Percentiles rank a stretch among this genome's conserved stretches.
phyloP scores from a whole-genome alignment of 2,797 vertebrate genomes.

The Chelon auratus region DNA sequence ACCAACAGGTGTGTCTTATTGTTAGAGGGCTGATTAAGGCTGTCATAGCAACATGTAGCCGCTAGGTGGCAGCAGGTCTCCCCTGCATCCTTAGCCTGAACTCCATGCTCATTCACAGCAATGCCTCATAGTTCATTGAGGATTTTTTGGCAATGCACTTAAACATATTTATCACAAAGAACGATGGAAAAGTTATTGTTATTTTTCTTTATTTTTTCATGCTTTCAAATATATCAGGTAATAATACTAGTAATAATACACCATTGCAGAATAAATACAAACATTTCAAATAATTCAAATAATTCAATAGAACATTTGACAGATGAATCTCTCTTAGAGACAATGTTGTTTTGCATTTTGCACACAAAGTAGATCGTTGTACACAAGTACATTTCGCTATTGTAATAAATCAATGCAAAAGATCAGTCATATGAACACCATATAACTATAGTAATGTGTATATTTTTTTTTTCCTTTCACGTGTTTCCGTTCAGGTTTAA shows the following conservation, averaged over 20 bases:
- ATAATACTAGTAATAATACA: conserved; percentile 48
- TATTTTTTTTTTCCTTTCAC: conserved; percentile 35
- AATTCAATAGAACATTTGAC: conserved; percentile 89
- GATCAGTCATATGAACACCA: conserved; percentile 83
- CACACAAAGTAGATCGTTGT: conserved; percentile 85
- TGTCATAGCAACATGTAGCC: background rate
- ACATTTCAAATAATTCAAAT: conserved; percentile 83
- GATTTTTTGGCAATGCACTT: background rate
- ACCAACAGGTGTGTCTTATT: conserved; percentile 66
- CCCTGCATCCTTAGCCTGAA: background rate
- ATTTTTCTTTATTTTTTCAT: conserved; percentile 76
- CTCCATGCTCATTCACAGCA: no score
- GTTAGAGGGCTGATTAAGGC: background rate
- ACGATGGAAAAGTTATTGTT: background rate
- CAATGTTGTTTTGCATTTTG: conserved; percentile 76
- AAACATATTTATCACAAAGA: background rate
- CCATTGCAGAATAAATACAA: conserved; percentile 67
- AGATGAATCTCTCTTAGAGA: conserved; percentile 88
- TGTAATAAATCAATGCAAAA: conserved; percentile 84
- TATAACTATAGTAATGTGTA: conserved; percentile 68
- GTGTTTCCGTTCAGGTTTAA: conserved; percentile 62
- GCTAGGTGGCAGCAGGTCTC: conserved; percentile 52
- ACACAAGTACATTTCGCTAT: conserved; percentile 84
- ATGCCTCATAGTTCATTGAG: background rate
- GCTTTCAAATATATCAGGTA: conserved; percentile 69